Evolutionary conservation across 2,113 vertebrate species (phyloP).

Genomic region (Eulemur rufifrons): DNA sequence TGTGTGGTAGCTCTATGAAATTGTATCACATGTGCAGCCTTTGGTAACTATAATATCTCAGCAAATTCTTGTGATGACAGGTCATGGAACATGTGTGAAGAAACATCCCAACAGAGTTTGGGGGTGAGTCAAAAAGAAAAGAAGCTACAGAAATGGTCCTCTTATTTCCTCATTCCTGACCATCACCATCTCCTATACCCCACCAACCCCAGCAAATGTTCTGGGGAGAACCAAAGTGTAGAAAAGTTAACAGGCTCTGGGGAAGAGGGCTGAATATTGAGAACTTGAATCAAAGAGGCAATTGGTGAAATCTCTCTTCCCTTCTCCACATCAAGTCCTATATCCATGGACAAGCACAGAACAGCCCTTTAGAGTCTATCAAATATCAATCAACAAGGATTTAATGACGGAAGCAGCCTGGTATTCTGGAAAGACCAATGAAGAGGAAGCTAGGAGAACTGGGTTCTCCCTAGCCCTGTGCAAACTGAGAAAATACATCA

Average conservation of each 20-base stretch:
- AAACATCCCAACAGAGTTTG: constrained; percentile 28
- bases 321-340: not conserved
- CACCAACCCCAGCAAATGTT: not conserved
- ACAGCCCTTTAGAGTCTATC: not conserved
- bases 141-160: not conserved
- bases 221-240: not conserved
- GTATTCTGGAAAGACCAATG: not conserved
- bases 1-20: not conserved
- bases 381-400: not conserved
- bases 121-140: not conserved
- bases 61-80: constrained; percentile 32
- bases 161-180: constrained; percentile 18
- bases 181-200: not conserved
- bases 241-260: not conserved
- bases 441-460: not conserved
- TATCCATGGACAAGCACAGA: not conserved
- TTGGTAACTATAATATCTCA: constrained; percentile 11
- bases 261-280: not conserved
- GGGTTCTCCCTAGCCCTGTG: not conserved
- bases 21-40: constrained; percentile 19
- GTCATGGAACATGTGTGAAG: constrained; percentile 41
- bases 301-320: not conserved
- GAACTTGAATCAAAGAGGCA: constrained; percentile 33
- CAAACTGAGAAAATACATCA: not conserved
- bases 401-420: not conserved